Conservation (phyloP, 1,140 invertebrate genomes). For the Pachyrhynchus sulphureomaculatus region DNA sequence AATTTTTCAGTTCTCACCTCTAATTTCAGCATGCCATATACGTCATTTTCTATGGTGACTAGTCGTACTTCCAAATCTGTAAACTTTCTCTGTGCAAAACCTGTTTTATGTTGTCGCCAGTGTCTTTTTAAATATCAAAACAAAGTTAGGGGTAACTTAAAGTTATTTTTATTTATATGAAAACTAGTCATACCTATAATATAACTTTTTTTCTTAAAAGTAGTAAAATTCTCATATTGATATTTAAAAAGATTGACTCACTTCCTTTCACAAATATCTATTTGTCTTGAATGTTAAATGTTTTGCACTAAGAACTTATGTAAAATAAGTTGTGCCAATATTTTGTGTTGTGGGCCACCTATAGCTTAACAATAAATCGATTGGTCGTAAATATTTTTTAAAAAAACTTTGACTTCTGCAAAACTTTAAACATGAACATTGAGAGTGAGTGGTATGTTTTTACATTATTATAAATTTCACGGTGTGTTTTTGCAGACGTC, state of each 20-base stretch:
- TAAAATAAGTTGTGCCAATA: neutral
- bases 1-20: neutral
- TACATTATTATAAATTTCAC: no score
- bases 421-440: neutral
- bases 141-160: no score
- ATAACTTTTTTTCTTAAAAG: no score
- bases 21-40: constrained; percentile 14
- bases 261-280: neutral
- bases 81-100: constrained; percentile 6
- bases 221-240: no score
- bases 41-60: constrained; percentile 29
- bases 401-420: neutral
- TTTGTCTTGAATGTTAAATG: neutral
- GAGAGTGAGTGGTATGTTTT: no score
- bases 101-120: neutral
- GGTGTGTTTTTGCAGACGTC: no score
- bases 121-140: neutral
- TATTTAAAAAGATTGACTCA: neutral
- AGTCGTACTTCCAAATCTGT: constrained; percentile 35
- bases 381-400: neutral
- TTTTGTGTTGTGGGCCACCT: neutral
- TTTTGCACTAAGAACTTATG: neutral
- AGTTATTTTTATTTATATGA: no score
- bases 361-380: neutral
- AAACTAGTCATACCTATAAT: no score